Conservation (phyloP, 64 coral and sea anemone genomes). For the Pachyseris speciosa region DNA sequence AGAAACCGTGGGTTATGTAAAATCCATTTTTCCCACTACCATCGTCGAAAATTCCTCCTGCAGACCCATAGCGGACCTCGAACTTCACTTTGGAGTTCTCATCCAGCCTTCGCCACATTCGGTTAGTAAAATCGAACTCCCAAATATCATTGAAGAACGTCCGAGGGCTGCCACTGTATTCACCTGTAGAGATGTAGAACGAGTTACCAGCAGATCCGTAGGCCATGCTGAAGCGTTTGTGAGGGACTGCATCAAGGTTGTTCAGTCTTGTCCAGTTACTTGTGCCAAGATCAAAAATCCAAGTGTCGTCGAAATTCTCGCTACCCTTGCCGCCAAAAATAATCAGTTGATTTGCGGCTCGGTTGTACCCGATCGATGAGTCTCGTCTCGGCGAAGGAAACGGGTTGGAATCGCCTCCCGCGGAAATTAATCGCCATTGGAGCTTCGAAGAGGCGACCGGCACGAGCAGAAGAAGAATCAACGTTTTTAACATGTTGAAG, state of each 20-base stretch:
- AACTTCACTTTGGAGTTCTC: conserved; percentile 54
- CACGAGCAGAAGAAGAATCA: neutral
- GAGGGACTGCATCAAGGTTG: conserved; percentile 34
- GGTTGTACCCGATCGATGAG: conserved; percentile 49
- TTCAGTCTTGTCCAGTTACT: conserved; percentile 53
- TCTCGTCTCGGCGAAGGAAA: conserved; percentile 47
- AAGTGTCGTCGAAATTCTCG: conserved; percentile 62
- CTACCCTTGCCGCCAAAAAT: conserved; percentile 69
- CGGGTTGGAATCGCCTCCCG: neutral
- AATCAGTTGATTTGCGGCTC: conserved; percentile 25
- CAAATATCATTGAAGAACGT: conserved; percentile 72
- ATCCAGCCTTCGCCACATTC: conserved; percentile 62
- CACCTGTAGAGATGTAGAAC: conserved; percentile 83
- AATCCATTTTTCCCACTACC: conserved; percentile 33
- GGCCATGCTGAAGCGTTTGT: conserved; percentile 88
- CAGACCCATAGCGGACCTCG: conserved; percentile 69
- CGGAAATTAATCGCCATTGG: conserved; percentile 27
- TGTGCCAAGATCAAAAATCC: conserved; percentile 58
- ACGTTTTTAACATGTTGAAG: conserved; percentile 3
- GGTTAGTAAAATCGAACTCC: conserved; percentile 27
- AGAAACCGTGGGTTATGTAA: conserved; percentile 83
- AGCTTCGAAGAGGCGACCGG: conserved; percentile 2
- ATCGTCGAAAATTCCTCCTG: conserved; percentile 71
- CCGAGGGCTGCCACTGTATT: conserved; percentile 11
- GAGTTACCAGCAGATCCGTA: conserved; percentile 37